phyloP scores from a whole-genome alignment of 2,797 vertebrate species.

The Argya squamiceps region DNA sequence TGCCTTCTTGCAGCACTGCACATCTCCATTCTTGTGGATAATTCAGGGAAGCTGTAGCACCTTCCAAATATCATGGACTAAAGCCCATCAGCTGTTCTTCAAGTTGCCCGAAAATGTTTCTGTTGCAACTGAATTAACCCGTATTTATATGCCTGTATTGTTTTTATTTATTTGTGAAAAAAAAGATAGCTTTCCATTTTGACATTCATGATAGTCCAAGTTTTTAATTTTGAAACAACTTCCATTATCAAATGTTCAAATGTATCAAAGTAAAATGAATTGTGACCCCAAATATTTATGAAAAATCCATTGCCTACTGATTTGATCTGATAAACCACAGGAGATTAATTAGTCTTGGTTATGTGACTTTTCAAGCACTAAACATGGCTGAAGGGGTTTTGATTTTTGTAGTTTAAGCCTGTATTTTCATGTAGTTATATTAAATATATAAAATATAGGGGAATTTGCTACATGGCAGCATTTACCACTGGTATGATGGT shows the following conservation, averaged over 20 bases:
- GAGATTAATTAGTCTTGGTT: constrained; percentile 47
- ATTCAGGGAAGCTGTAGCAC: background rate
- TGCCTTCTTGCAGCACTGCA: background rate
- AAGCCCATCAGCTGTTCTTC: background rate
- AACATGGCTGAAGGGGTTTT: constrained; percentile 19
- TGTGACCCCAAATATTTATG: constrained; percentile 23
- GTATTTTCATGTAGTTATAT: background rate
- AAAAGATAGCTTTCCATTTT: background rate
- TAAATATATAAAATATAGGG: background rate
- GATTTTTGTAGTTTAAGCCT: background rate
- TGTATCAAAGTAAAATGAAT: background rate
- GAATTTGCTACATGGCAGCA: background rate
- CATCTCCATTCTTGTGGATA: background rate
- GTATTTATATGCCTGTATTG: background rate
- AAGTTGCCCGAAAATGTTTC: background rate
- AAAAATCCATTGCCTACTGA: background rate
- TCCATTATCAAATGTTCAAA: background rate
- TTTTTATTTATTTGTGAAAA: background rate
- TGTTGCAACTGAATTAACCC: background rate
- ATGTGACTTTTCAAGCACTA: constrained; percentile 34
- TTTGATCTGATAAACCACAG: constrained; percentile 33
- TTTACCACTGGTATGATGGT: background rate
- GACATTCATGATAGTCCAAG: background rate
- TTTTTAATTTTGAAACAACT: background rate
- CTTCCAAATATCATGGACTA: background rate